phyloP scores from a whole-genome alignment of 2,888 invertebrate species.

The Volucella bombylans region DNA sequence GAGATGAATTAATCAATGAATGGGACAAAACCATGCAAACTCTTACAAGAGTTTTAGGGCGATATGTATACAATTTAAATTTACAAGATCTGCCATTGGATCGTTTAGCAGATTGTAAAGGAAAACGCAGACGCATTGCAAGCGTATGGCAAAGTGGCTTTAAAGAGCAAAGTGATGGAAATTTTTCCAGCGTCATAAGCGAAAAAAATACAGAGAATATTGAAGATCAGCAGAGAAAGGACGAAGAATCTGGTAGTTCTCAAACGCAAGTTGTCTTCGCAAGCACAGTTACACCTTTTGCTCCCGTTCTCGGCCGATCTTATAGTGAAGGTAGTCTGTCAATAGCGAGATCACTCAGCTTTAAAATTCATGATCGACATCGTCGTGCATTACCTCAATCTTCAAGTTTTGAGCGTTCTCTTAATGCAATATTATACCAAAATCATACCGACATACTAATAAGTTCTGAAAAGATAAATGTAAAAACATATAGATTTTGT shows the following conservation, averaged over 20 bases:
- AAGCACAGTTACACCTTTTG: constrained; percentile 74
- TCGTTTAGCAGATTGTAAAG: constrained; percentile 90
- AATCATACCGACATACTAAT: constrained; percentile 73
- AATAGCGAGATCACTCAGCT: constrained; percentile 78
- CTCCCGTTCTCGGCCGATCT: constrained; percentile 82
- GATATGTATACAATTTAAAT: constrained; percentile 97
- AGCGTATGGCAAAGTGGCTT: constrained; percentile 80
- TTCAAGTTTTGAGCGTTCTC: constrained; percentile 77
- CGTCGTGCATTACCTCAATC: constrained; percentile 76
- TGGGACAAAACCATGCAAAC: constrained; percentile 99
- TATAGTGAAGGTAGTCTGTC: constrained; percentile 85
- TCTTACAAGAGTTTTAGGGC: constrained; percentile 94
- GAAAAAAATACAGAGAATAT: constrained; percentile 67
- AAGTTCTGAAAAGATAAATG: constrained; percentile 77
- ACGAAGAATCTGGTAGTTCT: constrained; percentile 71
- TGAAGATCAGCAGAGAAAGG: constrained; percentile 67
- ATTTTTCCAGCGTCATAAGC: constrained; percentile 39
- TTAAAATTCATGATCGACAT: constrained; percentile 75
- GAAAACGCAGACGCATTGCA: constrained; percentile 85
- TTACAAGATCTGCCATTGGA: constrained; percentile 92
- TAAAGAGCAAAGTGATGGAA: constrained; percentile 60
- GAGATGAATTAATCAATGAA: constrained; percentile 96
- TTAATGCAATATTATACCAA: constrained; percentile 77
- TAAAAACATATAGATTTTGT: constrained; percentile 27
- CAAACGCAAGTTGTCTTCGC: constrained; percentile 63